Conservation (phyloP, 2,888 invertebrate species). For the Hypsopygia costalis region DNA sequence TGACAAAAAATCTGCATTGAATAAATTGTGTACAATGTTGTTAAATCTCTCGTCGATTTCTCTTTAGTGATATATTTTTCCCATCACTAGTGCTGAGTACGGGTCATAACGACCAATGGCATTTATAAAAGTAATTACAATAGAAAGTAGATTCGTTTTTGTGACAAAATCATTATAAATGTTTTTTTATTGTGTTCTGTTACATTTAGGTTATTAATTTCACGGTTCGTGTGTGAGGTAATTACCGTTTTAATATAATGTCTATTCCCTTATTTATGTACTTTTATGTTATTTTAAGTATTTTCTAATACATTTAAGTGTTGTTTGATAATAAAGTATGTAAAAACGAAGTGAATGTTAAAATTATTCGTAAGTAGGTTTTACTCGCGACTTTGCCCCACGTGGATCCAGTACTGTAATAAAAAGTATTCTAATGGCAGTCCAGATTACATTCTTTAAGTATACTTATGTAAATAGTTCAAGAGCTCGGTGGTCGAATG, state of each 20-base stretch:
- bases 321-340: no score
- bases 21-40: no score
- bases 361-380: no score
- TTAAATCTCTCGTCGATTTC: no score
- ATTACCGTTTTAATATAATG: slow-evolving; percentile 9
- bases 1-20: no score
- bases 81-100: slow-evolving; percentile 14
- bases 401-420: no score
- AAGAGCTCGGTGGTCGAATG: no score
- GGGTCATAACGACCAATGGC: slow-evolving; percentile 24
- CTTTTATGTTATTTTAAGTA: not conserved
- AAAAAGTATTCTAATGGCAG: no score
- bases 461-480: no score
- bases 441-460: no score
- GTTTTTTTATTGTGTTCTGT: slow-evolving; percentile 8
- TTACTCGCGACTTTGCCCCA: no score
- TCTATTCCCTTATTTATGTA: slow-evolving; percentile 9
- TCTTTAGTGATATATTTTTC: not conserved
- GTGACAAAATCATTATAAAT: slow-evolving; percentile 20
- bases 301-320: not conserved
- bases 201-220: slow-evolving; percentile 12
- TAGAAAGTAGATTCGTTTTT: slow-evolving; percentile 23
- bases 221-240: slow-evolving; percentile 11
- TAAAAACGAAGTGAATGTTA: no score
- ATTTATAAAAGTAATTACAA: slow-evolving; percentile 27